Base-by-base conservation (phyloP, 2,113 vertebrate species). In the Sinocyclocheilus maitianheensis region DNA sequence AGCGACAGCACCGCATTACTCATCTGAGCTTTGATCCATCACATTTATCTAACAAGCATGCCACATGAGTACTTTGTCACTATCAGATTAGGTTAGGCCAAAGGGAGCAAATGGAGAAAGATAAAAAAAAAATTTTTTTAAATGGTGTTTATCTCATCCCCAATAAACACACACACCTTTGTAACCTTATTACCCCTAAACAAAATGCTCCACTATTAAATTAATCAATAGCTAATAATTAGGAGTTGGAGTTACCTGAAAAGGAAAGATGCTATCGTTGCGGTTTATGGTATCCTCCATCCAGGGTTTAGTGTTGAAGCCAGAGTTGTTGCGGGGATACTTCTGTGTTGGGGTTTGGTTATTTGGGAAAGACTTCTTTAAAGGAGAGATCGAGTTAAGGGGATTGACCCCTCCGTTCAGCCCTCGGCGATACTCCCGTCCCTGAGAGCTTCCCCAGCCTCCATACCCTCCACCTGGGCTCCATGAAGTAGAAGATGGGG, bases 311-410 rank as follows among this genome's bases (percentile, higher is more conserved):
- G 97, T 96, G 94, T 97, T 97, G 93, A 99, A 98, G 88, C 96
- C 96, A 40, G 97, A 97, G 93, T 94, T 97, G 93, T 98, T 97
- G 87, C 98, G 96, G 87, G 96, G 94, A 9, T 97, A 99, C 92
- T 99, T 99, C 95, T 99, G 98, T 40, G 97, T 96, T 88, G 97
- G 95, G 90, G 98, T 94, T 92, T 99, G 98, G 94, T 96, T 99
- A 94, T 97, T 99, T 83, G 97, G 96, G 90, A 99, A 99, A 91
- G 98, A 98, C 90, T 99, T 99, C 96, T 99, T 99, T 85, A 99
- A 93, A 46, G 98, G 98, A 0, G 98, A 99, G 91, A 98, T 99
- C 84, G 98, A 98, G 94, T 98, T 99, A 84, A 99, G 96, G 86
- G 97, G 96, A 0, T 96, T 95, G 92, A 99, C 96, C 18, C 97